These are phyloP conservation scores for Pycnomerus fuliginosus DNA, from an alignment of 2,888 invertebrate species.

Conservation along the genomic window DNA sequence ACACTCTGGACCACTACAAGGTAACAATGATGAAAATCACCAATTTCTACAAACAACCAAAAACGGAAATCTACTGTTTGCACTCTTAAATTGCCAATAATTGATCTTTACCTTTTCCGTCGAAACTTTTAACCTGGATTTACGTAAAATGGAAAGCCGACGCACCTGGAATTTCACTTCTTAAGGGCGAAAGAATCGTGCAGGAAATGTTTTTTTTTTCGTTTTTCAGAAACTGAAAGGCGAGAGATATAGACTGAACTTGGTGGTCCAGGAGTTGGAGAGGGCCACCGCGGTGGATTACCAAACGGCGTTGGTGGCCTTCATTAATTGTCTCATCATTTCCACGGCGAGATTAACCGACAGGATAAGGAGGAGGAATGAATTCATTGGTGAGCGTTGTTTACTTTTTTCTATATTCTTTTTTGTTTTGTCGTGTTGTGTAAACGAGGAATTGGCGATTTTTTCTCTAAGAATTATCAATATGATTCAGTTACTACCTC, in stretches of 20 bases:
- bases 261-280: conserved; percentile 86
- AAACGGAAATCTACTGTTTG: conserved; percentile 2
- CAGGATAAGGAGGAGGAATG: conserved; percentile 84
- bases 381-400: conserved; percentile 88
- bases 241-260: conserved; percentile 85
- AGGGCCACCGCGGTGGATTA: conserved; percentile 80
- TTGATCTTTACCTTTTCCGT: conserved; percentile 7
- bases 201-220: conserved; percentile 1
- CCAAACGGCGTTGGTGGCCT: conserved; percentile 88
- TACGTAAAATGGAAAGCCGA: conserved; percentile 17
- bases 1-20: conserved; percentile 91
- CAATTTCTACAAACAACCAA: too few relatives aligned
- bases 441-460: too few relatives aligned
- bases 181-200: not conserved
- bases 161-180: conserved; percentile 1
- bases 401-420: not conserved
- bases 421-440: conserved; percentile 2
- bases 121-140: conserved; percentile 5
- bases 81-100: not conserved
- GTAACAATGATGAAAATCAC: conserved; percentile 63
- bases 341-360: conserved; percentile 85
- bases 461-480: too few relatives aligned
- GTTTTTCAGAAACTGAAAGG: conserved; percentile 72
- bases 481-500: too few relatives aligned
- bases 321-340: conserved; percentile 94